Conservation (phyloP, 2,113 vertebrate species). For the Heterotis niloticus region DNA sequence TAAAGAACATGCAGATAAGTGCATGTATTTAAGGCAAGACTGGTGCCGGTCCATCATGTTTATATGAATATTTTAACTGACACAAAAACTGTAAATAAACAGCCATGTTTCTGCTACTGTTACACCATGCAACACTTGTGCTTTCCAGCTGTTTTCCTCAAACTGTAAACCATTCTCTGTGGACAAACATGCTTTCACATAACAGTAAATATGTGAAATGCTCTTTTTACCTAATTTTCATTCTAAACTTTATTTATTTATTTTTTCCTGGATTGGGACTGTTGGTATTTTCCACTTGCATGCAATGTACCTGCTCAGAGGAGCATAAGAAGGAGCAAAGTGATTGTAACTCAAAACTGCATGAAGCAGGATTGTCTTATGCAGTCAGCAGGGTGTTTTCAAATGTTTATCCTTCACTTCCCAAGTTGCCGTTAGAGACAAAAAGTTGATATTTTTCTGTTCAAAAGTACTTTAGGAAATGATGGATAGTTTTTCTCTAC, state of each 20-base stretch:
- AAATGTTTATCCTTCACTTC: too few species aligned
- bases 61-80: constrained; percentile 97
- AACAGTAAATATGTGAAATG: constrained; percentile 71
- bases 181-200: constrained; percentile 85
- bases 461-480: too few species aligned
- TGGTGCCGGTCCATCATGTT: constrained; percentile 85
- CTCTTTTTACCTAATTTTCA: neutral
- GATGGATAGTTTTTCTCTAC: too few species aligned
- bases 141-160: constrained; percentile 85
- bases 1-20: constrained; percentile 73
- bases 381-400: too few species aligned
- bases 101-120: constrained; percentile 98
- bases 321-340: constrained; percentile 67
- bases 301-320: constrained; percentile 69
- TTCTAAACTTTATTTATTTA: constrained; percentile 61
- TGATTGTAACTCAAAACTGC: constrained; percentile 74
- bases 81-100: constrained; percentile 99
- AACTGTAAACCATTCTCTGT: constrained; percentile 80
- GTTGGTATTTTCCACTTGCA: constrained; percentile 80
- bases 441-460: too few species aligned
- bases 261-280: constrained; percentile 59
- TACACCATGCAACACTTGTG: constrained; percentile 99
- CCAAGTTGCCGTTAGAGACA: too few species aligned
- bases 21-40: constrained; percentile 86
- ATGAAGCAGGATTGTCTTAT: too few species aligned